Conservation (phyloP, 2,113 vertebrate species). For the Isichthys henryi region DNA sequence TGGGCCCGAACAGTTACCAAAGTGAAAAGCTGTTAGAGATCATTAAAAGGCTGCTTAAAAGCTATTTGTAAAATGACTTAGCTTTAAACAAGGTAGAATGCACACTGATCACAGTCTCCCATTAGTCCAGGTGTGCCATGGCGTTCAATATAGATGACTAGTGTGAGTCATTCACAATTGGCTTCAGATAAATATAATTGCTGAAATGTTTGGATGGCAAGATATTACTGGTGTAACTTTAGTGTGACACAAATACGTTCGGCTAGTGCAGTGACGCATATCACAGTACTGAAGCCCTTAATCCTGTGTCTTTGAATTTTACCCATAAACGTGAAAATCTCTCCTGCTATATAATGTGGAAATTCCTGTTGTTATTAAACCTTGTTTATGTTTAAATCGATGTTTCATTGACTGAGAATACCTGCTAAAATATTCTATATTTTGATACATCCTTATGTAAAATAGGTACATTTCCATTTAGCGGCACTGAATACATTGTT, state of each 20-base stretch:
- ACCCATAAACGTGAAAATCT: background rate
- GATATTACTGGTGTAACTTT: background rate
- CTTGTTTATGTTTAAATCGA: background rate
- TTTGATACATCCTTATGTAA: background rate
- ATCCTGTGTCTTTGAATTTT: background rate
- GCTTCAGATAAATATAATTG: background rate
- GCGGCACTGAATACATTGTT: background rate
- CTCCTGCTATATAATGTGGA: background rate
- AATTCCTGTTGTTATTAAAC: background rate
- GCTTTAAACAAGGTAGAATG: background rate
- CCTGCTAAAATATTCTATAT: background rate
- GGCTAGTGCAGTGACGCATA: background rate
- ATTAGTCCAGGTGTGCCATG: background rate
- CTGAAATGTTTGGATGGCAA: background rate
- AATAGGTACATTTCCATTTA: background rate
- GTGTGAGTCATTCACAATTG: background rate
- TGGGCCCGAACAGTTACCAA: background rate
- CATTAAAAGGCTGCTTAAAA: conserved; percentile 11
- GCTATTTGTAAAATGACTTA: background rate
- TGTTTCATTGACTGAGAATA: background rate
- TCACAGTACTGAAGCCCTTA: background rate
- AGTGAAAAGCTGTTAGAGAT: background rate
- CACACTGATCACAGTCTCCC: background rate
- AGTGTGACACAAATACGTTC: background rate
- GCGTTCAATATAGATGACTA: background rate